These are phyloP conservation scores for Crotalus helleri DNA, from an alignment of 2,113 vertebrate genomes.

Conservation along the genomic window DNA sequence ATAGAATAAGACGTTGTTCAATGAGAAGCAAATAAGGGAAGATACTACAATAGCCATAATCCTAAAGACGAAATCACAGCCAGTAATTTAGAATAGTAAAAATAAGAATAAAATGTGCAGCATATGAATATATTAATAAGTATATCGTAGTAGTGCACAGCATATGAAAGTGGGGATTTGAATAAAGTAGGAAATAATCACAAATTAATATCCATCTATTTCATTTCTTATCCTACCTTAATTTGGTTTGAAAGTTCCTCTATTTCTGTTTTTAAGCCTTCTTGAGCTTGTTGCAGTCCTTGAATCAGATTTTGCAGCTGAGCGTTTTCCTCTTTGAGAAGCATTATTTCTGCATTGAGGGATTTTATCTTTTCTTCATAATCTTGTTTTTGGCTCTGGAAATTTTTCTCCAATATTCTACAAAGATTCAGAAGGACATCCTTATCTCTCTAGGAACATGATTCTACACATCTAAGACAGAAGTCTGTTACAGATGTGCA, in stretches of 20 bases:
- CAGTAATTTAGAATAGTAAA: neutral
- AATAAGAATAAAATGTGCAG: neutral
- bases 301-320: conserved; percentile 73
- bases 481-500: neutral
- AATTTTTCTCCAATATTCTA: conserved; percentile 87
- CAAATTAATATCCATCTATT: neutral
- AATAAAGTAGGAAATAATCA: conserved; percentile 3
- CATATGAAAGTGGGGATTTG: neutral
- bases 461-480: neutral
- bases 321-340: conserved; percentile 75
- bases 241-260: conserved; percentile 79
- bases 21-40: neutral
- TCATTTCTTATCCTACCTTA: conserved; percentile 65
- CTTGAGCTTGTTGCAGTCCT: conserved; percentile 66
- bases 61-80: neutral
- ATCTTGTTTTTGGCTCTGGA: conserved; percentile 80
- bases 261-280: conserved; percentile 80
- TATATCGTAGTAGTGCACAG: neutral
- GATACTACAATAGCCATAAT: neutral
- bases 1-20: conserved; percentile 9
- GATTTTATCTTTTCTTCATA: conserved; percentile 76
- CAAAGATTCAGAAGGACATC: neutral
- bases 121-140: neutral
- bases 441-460: rapidly evolving
- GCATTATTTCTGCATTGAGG: conserved; percentile 78